Evolutionary conservation across 1,140 invertebrate genomes (phyloP), one percentile per base, ranked within the genome.

Genomic region (Dendrolimus kikuchii): DNA sequence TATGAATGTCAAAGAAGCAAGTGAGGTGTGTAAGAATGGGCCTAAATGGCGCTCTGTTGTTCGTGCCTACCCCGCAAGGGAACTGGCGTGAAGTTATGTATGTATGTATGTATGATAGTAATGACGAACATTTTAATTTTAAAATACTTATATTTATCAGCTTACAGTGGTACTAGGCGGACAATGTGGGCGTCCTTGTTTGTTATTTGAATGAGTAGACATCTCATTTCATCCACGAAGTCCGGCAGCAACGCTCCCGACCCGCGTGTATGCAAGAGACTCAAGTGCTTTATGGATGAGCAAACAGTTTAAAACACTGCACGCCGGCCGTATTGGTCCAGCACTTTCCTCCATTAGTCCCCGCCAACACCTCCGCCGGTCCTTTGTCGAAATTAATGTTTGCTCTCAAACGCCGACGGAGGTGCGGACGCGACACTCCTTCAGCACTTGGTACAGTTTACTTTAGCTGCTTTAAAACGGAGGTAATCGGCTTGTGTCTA

Each of bases 271-370:
- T 40, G 65, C 66, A 67, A 64, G 55, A 23, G 59, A 49, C 67
- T 71, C 60, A 63, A 83, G 73, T 77, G 81, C 72, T 86, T 82
- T 81, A 83, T 82, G 80, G 77, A 74, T 77, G 69, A 71, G 74
- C 62, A 86, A 86, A 86, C 78, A 86, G 62, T 82, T 86, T 86
- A 83, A 83, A 82, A 86, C 78, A 86, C 78, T 80, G 76, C 70
- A 80, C 69, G 55, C 69, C 64, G 71, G 59, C 58, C 61, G 64
- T 86, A 74, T 86, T 81, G 69, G 80, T 66, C 70, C 66, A 82
- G 78, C 82, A 86, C 82, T 86, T 70, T 73, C 69, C 66, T 81
- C 82, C 82, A 86, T 86, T 86, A 86, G 78, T 67, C 73, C 63
- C 49, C 60, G 62, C 77, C 67, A 77, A 84, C 81, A 82, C 77